A percentile compares a stretch with the other conserved stretches of the same genome.
Evolutionary conservation across 1,140 invertebrate species (phyloP).

Genomic region (Ceratina calcarata): DNA sequence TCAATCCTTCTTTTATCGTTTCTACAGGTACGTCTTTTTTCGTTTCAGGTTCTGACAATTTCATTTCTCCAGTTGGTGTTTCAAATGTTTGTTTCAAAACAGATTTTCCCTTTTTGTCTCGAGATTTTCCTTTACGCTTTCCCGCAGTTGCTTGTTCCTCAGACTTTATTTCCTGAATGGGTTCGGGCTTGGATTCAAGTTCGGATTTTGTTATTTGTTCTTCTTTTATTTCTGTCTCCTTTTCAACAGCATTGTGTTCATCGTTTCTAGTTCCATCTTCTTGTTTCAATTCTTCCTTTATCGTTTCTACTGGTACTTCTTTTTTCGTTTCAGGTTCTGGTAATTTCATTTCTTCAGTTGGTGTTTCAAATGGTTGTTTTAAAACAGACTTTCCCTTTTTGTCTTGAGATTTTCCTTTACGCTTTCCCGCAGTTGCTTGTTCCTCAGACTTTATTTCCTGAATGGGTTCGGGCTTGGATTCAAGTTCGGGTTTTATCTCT

Average conservation of each 20-base stretch:
- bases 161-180: not conserved
- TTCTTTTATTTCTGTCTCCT: not conserved
- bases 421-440: not conserved
- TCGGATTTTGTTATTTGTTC: conserved; percentile 1
- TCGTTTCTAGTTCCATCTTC: not conserved
- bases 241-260: not conserved
- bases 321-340: not conserved
- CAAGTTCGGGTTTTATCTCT: conserved; percentile 2
- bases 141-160: not conserved
- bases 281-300: not conserved
- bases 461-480: not conserved
- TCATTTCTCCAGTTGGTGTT: not conserved
- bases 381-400: conserved; percentile 23
- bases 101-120: conserved; percentile 33
- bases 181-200: conserved; percentile 1
- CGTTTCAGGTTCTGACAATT: not conserved
- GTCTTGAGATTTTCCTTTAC: conserved; percentile 50
- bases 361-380: conserved; percentile 3
- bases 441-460: not conserved
- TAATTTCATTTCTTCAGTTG: not conserved
- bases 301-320: not conserved
- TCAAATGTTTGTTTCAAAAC: not conserved
- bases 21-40: not conserved
- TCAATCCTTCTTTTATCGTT: too few relatives aligned
- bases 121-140: conserved; percentile 49